Percentiles rank a stretch among this genome's conserved stretches.
Evolutionary conservation across 2,113 vertebrate genomes (phyloP).

Genomic region (Phylloscopus trochilus): DNA sequence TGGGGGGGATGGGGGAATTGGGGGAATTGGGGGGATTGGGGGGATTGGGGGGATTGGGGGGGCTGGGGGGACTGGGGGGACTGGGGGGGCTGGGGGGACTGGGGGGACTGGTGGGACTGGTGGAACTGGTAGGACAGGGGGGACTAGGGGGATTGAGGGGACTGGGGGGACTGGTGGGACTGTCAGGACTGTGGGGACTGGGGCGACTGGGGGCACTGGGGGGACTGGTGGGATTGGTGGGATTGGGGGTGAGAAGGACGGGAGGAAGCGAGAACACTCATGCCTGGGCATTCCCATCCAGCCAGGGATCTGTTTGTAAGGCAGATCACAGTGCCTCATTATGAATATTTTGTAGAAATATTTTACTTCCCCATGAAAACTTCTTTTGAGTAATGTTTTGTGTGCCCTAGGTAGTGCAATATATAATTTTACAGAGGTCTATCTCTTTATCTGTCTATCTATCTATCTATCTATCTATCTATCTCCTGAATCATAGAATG

Average conservation of each 20-base stretch:
- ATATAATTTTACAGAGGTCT: neutral
- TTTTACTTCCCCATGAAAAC: neutral
- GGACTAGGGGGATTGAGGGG: too few species aligned
- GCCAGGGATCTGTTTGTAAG: neutral
- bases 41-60: neutral
- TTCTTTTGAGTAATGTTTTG: neutral
- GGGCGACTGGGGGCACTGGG: neutral
- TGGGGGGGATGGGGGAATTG: too few species aligned
- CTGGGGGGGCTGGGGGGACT: neutral
- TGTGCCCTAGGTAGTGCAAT: neutral
- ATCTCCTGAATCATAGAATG: neutral
- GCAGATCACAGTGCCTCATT: neutral
- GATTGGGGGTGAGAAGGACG: accelerated
- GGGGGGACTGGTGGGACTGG: too few species aligned
- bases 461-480: neutral
- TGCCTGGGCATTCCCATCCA: neutral
- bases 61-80: too few species aligned
- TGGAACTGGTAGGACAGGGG: too few species aligned
- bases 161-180: accelerated
- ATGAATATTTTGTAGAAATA: neutral
- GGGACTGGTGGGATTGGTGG: neutral
- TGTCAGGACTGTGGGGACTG: too few species aligned
- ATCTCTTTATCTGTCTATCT: neutral
- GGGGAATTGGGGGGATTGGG: neutral
- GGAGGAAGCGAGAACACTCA: accelerated